Base-by-base conservation (phyloP, 1,140 invertebrate species). In the Saccostrea cuccullata region DNA sequence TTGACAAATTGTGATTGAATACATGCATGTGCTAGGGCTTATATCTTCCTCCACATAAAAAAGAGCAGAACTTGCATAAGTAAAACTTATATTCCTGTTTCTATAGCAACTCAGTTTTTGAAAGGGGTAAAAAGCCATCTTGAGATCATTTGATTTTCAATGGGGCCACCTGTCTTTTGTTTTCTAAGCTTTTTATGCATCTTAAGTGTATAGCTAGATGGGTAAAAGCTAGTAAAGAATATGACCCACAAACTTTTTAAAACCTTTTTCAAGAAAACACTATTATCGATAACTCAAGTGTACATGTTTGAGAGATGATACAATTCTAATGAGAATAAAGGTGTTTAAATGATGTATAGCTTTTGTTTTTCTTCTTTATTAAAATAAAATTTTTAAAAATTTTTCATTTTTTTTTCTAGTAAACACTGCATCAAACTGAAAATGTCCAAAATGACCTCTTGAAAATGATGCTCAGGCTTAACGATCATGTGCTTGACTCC, bases 1-100 rank as follows among this genome's bases (percentile, higher is more conserved):
- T 77, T 77, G 70, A 77, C 70, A 77, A 77, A 77, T 77, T 77
- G 70, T 77, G 70, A 77, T 77, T 36, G 70, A 77, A 77, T 36
- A 36, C 70, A 77, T 77, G 30, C 70, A 77, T 77, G 70, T 77
- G 70, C 70, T 77, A 17, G 6, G 30, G 70, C 70, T 26, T 36
- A 11, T 36, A 77, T 77, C 70, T 77, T 77, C 30, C 70, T 9
- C 70, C 70, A 15, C 26, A 40, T 15, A 12, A 77, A 77, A 77
- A 77, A 67, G 30, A 15, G 26, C 70, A 17, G 30, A 30, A 30
- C 30, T 77, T 77, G 70, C 70, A 77, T 77, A 77, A 77, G 70
- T 77, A 77, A 77, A 77, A 26, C 11, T 30, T 77, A 36, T 36
- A 77, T 36, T 77, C 70, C 70, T 30, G 70, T 77, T 30, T 30